phyloP scores from a whole-genome alignment of 2,797 vertebrate genomes.

The Eospalax fontanierii region DNA sequence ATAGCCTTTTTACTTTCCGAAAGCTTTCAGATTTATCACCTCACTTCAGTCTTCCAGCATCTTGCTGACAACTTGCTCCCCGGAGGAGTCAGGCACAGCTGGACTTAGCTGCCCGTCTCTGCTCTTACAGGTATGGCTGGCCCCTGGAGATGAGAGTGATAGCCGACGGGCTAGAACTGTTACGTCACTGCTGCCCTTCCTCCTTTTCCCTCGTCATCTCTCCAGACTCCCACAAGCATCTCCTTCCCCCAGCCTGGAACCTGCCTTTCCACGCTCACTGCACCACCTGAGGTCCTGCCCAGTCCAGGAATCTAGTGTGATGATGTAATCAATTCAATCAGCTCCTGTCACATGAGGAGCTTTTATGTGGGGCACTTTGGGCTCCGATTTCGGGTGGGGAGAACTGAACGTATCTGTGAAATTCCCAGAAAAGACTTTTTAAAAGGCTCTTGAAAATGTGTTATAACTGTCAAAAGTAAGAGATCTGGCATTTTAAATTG shows the following conservation, averaged over 20 bases:
- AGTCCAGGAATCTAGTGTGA: background rate
- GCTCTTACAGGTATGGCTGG: background rate
- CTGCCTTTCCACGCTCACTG: background rate
- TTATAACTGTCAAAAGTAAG: slow-evolving; percentile 64
- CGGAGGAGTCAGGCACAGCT: background rate
- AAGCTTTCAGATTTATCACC: slow-evolving; percentile 48
- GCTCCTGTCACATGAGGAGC: background rate
- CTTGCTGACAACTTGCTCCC: background rate
- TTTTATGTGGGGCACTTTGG: background rate
- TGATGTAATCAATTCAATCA: background rate
- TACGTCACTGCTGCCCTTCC: background rate
- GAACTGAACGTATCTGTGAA: slow-evolving; percentile 23
- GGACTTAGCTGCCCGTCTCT: background rate
- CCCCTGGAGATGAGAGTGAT: too few relatives aligned
- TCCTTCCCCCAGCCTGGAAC: background rate
- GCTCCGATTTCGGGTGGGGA: background rate
- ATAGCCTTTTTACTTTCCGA: slow-evolving; percentile 59
- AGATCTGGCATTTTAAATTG: slow-evolving; percentile 70
- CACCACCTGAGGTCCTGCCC: background rate
- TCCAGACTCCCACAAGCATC: background rate
- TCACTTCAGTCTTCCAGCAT: slow-evolving; percentile 20
- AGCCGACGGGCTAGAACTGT: background rate
- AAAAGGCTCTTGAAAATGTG: slow-evolving; percentile 66
- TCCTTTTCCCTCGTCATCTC: background rate
- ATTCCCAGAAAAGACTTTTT: slow-evolving; percentile 57